Conservation (phyloP, 2,888 invertebrate species). For the Adelognathus sp. region DNA sequence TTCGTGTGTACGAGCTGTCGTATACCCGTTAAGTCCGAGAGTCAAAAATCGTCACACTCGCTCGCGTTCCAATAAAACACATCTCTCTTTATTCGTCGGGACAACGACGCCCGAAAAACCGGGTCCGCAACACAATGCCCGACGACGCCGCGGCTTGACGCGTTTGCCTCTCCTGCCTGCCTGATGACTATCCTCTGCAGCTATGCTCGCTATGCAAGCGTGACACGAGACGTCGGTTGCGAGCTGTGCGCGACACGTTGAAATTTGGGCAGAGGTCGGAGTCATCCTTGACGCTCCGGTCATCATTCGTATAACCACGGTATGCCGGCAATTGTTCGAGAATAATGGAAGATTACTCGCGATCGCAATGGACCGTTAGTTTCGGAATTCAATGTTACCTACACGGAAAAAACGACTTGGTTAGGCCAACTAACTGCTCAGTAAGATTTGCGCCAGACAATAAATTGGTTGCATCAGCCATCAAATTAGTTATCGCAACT, state of each 20-base stretch:
- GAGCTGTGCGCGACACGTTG: background rate
- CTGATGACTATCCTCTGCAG: slow-evolving; percentile 35
- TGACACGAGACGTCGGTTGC: slow-evolving; percentile 34
- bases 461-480: no score
- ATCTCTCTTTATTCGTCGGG: slow-evolving; percentile 34
- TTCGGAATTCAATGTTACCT: no score
- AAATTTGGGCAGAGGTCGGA: background rate
- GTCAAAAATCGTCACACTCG: slow-evolving; percentile 66
- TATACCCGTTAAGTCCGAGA: slow-evolving; percentile 8
- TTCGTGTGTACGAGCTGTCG: background rate
- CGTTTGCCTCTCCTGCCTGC: slow-evolving; percentile 25
- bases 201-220: slow-evolving; percentile 13
- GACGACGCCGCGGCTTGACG: slow-evolving; percentile 15
- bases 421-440: no score
- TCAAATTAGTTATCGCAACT: no score
- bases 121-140: slow-evolving; percentile 22
- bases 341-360: background rate
- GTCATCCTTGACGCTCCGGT: background rate
- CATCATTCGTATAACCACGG: background rate
- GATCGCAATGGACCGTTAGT: no score
- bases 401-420: no score
- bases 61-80: slow-evolving; percentile 69
- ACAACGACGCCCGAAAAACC: slow-evolving; percentile 9
- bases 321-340: background rate
- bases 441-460: no score